Base-by-base conservation (phyloP, 2,797 vertebrate genomes). In the Brotula barbata region DNA sequence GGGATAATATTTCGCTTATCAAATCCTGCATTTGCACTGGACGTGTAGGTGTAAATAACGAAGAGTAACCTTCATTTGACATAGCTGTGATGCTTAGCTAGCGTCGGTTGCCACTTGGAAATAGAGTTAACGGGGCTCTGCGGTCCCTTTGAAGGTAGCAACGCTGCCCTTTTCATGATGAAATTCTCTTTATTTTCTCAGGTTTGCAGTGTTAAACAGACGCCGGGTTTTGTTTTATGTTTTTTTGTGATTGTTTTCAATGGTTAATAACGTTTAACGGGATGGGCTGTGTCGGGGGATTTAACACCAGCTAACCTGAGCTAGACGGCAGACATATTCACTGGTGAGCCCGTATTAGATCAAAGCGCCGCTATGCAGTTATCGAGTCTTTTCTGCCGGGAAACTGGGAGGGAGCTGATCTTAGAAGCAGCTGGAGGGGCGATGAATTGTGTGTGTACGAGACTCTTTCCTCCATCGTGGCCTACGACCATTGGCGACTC, bases 1-100 rank as follows among this genome's bases (percentile, higher is more conserved):
- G 21, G 20, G 19, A 0, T 12, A 12, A 12, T 46, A 25, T 41
- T 7, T 44, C 11, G 43, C 12, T 23, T 22, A 9, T 47, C 7
- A 46, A 8, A 7, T 44, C 0, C 15, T 34, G 8, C 15, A 48
- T 69, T 78, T 48, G 17, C 45, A n/a, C 15, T 2, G n/a, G 31
- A 17, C 45, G 47, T 50, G 7, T 37, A 15, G 44, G 10, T 20
- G 57, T 78, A 68, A 83, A 84, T 63, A 63, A 77, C 51, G 28
- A 76, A 83, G 68, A 84, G 68, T 91, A 91, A 92, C 91, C 91
- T 92, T 92, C 89, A 92, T 91, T 90, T 91, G 90, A 92, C 89
- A 90, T 88, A 86, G 83, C 80, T 72, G 75, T 64, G 83, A 89
- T 89, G 87, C 75, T 75, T 84, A 77, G 84, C 81, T 85, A 85